These are phyloP conservation scores for Dendrophyllia cribrosa DNA, from an alignment of 64 coral and sea anemone genomes.

Conservation along the genomic window DNA sequence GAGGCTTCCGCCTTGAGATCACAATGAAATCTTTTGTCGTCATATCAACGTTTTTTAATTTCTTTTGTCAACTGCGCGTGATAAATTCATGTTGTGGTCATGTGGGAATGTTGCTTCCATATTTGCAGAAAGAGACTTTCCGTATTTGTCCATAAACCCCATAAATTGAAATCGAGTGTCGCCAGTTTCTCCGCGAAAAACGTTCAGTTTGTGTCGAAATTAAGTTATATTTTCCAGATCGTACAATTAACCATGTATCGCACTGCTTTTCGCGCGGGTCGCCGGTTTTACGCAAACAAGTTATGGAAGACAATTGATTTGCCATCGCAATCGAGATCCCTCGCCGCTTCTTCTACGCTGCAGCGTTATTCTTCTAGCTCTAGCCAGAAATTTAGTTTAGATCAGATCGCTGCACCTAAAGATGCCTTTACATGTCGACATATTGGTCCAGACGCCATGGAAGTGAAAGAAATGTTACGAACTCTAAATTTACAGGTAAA, in stretches of 20 bases:
- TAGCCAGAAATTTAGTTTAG: conserved; percentile 59
- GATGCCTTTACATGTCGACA: conserved; percentile 80
- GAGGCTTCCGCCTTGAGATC: too few relatives aligned
- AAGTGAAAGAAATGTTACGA: conserved; percentile 85
- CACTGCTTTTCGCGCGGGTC: not conserved
- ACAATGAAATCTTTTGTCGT: too few relatives aligned
- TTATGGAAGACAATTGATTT: conserved; percentile 13
- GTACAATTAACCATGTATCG: conserved; percentile 17
- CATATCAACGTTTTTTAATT: too few relatives aligned
- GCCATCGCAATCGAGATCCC: not conserved
- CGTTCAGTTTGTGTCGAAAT: not conserved
- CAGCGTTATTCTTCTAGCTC: conserved; percentile 45
- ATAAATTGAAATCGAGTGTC: not conserved
- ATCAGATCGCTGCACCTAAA: conserved; percentile 57
- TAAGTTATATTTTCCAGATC: not conserved
- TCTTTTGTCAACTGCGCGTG: too few relatives aligned
- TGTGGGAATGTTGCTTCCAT: not conserved
- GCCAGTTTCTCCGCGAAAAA: not conserved
- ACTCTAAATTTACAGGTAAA: conserved; percentile 68
- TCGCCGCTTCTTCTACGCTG: not conserved
- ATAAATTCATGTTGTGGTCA: too few relatives aligned
- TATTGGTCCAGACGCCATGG: conserved; percentile 79
- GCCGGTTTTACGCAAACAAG: not conserved
- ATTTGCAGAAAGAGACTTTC: conserved; percentile 26
- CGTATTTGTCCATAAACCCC: conserved; percentile 26